Evolutionary conservation across 92 coral and sea anemone species (phyloP).

Genomic region (Umimayanthus kanabou): DNA sequence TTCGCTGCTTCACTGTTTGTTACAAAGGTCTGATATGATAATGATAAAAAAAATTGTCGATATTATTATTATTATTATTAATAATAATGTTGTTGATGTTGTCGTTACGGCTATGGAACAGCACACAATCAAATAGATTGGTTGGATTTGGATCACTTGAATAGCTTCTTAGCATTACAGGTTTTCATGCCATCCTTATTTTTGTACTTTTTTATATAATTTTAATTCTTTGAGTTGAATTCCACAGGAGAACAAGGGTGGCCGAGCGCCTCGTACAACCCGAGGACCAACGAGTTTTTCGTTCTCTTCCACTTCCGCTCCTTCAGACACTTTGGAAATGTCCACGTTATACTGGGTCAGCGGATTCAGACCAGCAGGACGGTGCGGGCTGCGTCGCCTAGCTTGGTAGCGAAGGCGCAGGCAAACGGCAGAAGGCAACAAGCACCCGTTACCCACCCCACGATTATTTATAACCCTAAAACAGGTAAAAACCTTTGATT

Average conservation of each 20-base stretch:
- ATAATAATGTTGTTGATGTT: not conserved
- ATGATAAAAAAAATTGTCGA: too few species aligned
- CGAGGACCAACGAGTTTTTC: slow-evolving; percentile 63
- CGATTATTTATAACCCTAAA: slow-evolving; percentile 70
- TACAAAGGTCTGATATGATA: too few species aligned
- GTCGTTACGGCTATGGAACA: too few species aligned
- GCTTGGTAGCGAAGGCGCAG: slow-evolving; percentile 56
- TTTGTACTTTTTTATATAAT: too few species aligned
- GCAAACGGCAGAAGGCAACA: not conserved
- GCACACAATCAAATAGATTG: too few species aligned
- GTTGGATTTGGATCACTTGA: not conserved
- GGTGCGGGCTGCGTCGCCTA: slow-evolving; percentile 68
- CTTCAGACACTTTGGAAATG: slow-evolving; percentile 55
- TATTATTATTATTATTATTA: not conserved
- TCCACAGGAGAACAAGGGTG: slow-evolving; percentile 91
- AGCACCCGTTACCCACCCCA: slow-evolving; percentile 59
- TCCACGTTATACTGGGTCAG: slow-evolving; percentile 78
- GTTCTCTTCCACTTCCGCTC: slow-evolving; percentile 83
- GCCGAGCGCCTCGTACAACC: slow-evolving; percentile 87
- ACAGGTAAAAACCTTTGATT: slow-evolving; percentile 64
- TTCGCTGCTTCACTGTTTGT: too few species aligned
- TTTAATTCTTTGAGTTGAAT: not conserved
- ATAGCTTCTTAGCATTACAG: not conserved
- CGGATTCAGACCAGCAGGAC: slow-evolving; percentile 64
- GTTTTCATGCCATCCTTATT: not conserved